Evolutionary conservation across 2,888 invertebrate species (phyloP).

Genomic region (Gari tellinella): DNA sequence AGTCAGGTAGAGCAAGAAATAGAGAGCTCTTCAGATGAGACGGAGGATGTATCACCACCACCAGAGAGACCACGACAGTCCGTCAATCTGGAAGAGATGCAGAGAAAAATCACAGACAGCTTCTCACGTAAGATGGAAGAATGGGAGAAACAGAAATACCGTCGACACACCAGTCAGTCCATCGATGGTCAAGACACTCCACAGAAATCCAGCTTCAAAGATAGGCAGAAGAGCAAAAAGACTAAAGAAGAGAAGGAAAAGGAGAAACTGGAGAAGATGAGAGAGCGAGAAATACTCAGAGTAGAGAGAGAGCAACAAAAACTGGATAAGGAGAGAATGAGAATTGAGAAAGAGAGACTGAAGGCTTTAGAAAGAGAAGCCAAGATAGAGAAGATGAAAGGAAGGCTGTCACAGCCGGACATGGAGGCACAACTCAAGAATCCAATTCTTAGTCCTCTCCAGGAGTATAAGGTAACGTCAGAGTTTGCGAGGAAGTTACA

Average conservation of each 20-base stretch:
- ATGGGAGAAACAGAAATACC: constrained; percentile 88
- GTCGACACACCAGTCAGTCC: constrained; percentile 68
- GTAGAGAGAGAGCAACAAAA: constrained; percentile 76
- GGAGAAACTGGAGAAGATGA: constrained; percentile 70
- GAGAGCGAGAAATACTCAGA: constrained; percentile 75
- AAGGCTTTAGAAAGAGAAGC: constrained; percentile 89
- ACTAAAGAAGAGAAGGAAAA: constrained; percentile 71
- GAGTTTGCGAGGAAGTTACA: constrained; percentile 95
- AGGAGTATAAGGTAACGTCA: constrained; percentile 88
- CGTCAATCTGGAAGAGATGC: constrained; percentile 84
- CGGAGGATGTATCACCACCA: constrained; percentile 57
- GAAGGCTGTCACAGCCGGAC: constrained; percentile 86
- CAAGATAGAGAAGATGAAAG: constrained; percentile 87
- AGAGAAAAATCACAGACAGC: constrained; percentile 90
- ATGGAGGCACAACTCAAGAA: constrained; percentile 90
- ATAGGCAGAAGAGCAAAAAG: constrained; percentile 69
- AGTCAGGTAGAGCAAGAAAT: constrained; percentile 49
- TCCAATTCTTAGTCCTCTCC: constrained; percentile 87
- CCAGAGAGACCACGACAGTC: constrained; percentile 39
- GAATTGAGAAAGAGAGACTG: constrained; percentile 87
- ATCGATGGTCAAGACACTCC: constrained; percentile 54
- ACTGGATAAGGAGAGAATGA: constrained; percentile 87
- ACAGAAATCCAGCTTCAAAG: constrained; percentile 60
- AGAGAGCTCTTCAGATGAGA: constrained; percentile 61
- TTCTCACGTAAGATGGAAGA: constrained; percentile 93